Evolutionary conservation across 2,113 vertebrate genomes (phyloP).

Genomic region (Oreochromis tanganicae): DNA sequence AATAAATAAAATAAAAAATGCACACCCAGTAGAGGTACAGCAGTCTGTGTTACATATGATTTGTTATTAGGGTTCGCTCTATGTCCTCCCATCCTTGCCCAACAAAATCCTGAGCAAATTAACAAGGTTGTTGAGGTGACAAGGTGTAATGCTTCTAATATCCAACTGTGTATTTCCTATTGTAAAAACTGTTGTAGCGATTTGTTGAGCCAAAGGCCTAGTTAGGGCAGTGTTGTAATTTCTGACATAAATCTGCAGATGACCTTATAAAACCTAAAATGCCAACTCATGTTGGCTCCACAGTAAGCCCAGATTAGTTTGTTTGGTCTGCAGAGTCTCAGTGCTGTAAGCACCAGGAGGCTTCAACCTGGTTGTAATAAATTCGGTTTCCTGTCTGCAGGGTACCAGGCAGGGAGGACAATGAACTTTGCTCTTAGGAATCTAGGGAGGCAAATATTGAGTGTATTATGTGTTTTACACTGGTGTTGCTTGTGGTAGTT

Average conservation of each 20-base stretch:
- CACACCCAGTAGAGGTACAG: background rate
- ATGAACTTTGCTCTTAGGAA: background rate
- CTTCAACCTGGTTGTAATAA: conserved; percentile 12
- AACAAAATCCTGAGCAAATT: background rate
- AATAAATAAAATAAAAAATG: background rate
- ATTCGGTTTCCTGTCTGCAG: background rate
- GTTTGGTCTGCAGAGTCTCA: background rate
- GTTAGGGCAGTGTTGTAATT: background rate
- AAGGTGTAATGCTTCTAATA: background rate
- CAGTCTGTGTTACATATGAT: background rate
- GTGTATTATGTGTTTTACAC: background rate
- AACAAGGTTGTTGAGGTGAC: background rate
- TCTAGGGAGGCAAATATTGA: background rate
- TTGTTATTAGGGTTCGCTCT: background rate
- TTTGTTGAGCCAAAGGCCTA: background rate
- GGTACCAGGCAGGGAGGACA: background rate
- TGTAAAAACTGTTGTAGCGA: background rate
- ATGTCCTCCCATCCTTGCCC: background rate
- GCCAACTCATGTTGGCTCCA: background rate
- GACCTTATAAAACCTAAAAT: background rate
- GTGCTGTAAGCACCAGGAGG: background rate
- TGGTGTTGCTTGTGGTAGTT: rapidly evolving
- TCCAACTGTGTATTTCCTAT: background rate
- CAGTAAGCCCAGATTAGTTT: background rate
- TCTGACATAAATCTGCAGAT: background rate